Evolutionary conservation across 2,888 invertebrate species (phyloP).

Genomic region (Biston stratarius): DNA sequence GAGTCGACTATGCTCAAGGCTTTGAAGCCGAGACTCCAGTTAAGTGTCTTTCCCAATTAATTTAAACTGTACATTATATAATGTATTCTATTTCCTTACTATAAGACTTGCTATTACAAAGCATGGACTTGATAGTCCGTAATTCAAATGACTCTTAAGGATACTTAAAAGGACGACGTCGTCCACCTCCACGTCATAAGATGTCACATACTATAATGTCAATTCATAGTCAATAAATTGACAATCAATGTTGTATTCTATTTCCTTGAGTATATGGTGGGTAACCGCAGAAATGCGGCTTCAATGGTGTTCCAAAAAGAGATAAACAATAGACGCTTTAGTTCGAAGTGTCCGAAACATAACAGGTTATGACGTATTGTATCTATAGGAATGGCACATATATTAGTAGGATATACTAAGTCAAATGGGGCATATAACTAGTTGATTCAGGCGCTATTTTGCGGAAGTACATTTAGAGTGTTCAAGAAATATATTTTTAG

Average conservation of each 20-base stretch:
- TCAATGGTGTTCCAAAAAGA: slow-evolving; percentile 19
- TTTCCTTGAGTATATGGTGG: not conserved
- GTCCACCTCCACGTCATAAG: slow-evolving; percentile 9
- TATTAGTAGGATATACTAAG: too few relatives aligned
- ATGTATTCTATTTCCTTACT: not conserved
- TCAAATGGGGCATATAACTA: too few relatives aligned
- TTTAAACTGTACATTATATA: too few relatives aligned
- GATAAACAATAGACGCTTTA: slow-evolving; percentile 31
- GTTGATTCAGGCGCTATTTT: too few relatives aligned
- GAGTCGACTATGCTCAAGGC: too few relatives aligned
- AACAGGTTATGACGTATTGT: slow-evolving; percentile 13
- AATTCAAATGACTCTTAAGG: not conserved
- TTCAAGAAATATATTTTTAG: too few relatives aligned
- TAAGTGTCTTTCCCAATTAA: too few relatives aligned
- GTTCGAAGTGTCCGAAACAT: slow-evolving; percentile 15
- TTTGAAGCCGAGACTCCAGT: too few relatives aligned
- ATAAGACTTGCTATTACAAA: not conserved
- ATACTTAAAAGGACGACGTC: not conserved
- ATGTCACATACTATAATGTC: not conserved
- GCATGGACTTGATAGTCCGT: not conserved
- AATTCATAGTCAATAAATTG: not conserved
- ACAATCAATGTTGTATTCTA: slow-evolving; percentile 18
- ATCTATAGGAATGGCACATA: not conserved
- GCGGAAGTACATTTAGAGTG: too few relatives aligned
- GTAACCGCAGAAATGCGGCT: not conserved